Evolutionary conservation across 2,797 vertebrate genomes (phyloP).

Genomic region (Tinamus major): DNA sequence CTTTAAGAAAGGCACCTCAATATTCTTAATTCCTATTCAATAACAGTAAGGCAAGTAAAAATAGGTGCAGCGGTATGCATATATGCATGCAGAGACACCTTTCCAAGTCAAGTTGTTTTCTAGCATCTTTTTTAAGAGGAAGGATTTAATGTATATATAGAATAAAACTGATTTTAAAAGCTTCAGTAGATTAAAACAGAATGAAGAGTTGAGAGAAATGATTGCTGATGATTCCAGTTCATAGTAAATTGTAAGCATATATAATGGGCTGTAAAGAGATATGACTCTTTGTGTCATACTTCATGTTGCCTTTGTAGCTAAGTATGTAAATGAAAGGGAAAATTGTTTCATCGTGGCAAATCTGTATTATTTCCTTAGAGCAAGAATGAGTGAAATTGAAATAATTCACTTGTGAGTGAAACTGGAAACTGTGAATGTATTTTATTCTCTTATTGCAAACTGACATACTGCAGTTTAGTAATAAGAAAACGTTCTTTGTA

Average conservation of each 20-base stretch:
- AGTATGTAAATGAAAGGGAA: conserved; percentile 76
- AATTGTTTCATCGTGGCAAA: conserved; percentile 71
- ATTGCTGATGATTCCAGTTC: conserved; percentile 75
- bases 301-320: conserved; percentile 67
- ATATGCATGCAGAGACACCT: neutral
- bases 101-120: neutral
- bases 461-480: conserved; percentile 59
- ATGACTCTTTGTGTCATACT: conserved; percentile 54
- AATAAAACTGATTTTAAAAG: conserved; percentile 67
- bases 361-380: conserved; percentile 70
- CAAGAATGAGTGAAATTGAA: conserved; percentile 76
- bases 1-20: neutral
- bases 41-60: neutral
- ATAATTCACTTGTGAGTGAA: conserved; percentile 76
- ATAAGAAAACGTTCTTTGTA: conserved; percentile 53
- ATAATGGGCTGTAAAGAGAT: conserved; percentile 60
- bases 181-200: conserved; percentile 60
- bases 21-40: neutral
- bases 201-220: conserved; percentile 61
- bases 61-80: neutral
- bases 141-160: conserved; percentile 29
- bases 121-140: conserved; percentile 24
- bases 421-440: conserved; percentile 71
- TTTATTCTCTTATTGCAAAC: conserved; percentile 66
- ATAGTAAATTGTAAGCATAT: conserved; percentile 72